Conservation (phyloP, 2,797 vertebrate genomes). For the Betta splendens region DNA sequence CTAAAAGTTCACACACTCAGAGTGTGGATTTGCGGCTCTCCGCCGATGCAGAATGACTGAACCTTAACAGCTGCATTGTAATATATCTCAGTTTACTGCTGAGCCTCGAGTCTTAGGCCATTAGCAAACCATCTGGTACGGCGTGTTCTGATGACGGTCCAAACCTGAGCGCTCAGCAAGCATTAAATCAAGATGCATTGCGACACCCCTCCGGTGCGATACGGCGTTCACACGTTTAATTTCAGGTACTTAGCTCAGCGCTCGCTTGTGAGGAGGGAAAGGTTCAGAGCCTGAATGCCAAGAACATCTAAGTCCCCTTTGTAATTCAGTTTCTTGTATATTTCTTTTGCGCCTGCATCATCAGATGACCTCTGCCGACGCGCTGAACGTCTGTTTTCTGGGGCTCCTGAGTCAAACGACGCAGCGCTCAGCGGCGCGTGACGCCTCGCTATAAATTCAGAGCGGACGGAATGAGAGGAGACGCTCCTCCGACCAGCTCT, state of each 20-base stretch:
- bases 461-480: slow-evolving; percentile 15
- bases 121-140: slow-evolving; percentile 57
- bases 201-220: slow-evolving; percentile 2
- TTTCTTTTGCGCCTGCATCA: slow-evolving; percentile 17
- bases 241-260: slow-evolving; percentile 8
- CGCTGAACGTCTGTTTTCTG: slow-evolving; percentile 13
- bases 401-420: neutral
- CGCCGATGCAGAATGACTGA: slow-evolving; percentile 3
- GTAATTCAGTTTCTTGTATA: neutral
- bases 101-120: slow-evolving; percentile 53
- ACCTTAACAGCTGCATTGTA: slow-evolving; percentile 37
- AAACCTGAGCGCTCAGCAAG: slow-evolving; percentile 38
- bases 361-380: slow-evolving; percentile 16
- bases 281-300: neutral
- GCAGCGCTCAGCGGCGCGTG: slow-evolving; percentile 28
- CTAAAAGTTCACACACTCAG: neutral
- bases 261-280: slow-evolving; percentile 7
- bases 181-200: slow-evolving; percentile 57
- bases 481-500: slow-evolving; percentile 11
- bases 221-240: slow-evolving; percentile 25
- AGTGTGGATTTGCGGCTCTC: neutral
- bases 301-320: neutral
- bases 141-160: slow-evolving; percentile 30
- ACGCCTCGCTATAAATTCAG: slow-evolving; percentile 23
- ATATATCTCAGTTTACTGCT: slow-evolving; percentile 50